phyloP scores from a whole-genome alignment of 2,888 invertebrate species.

The Electrophaes corylata region DNA sequence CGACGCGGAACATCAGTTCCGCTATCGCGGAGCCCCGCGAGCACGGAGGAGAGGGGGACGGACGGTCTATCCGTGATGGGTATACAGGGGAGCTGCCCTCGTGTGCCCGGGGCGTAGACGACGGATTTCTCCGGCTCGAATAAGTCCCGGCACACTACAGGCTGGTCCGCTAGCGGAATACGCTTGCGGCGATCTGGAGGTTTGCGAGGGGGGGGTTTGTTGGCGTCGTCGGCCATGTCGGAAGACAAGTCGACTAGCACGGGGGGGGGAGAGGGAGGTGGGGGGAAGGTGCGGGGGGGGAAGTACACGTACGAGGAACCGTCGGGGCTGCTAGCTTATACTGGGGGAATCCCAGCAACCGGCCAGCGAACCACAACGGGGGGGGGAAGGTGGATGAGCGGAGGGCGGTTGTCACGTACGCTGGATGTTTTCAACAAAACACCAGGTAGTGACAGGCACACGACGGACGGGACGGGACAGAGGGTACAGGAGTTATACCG shows the following conservation, averaged over 20 bases:
- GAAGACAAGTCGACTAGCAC: too few relatives aligned
- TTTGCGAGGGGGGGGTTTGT: background rate
- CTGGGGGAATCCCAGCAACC: background rate
- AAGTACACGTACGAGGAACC: too few relatives aligned
- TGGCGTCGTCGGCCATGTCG: background rate
- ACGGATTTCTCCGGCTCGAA: background rate
- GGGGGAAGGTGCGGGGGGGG: too few relatives aligned
- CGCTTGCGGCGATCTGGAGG: background rate
- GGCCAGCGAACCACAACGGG: background rate
- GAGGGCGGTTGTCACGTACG: background rate
- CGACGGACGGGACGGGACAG: background rate
- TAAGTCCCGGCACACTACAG: background rate
- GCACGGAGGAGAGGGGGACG: background rate
- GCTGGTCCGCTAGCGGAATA: background rate
- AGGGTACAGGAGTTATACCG: background rate
- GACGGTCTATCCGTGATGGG: background rate
- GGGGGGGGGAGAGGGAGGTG: background rate
- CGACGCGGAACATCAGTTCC: slow-evolving; percentile 1
- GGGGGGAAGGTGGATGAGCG: background rate
- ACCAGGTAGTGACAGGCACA: background rate
- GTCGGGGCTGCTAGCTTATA: background rate
- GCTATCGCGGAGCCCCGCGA: background rate
- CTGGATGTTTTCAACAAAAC: background rate
- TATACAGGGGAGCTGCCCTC: too few relatives aligned
- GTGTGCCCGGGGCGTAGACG: background rate